Evolutionary conservation across 2,888 invertebrate species (phyloP), one percentile per base, ranked within the genome.

Genomic region (Nyleta sp.): DNA sequence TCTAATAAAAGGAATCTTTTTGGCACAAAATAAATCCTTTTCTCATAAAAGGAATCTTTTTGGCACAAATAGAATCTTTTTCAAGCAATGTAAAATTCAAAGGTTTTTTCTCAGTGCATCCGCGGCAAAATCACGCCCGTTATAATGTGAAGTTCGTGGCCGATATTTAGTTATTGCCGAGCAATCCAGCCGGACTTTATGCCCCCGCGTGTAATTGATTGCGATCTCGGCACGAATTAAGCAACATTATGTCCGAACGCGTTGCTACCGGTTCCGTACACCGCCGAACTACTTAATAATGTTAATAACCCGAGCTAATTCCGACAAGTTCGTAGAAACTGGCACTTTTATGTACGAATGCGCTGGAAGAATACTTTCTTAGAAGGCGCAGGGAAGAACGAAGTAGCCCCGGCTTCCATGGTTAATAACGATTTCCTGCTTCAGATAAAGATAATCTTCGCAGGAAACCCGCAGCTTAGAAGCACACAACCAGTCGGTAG

Each of bases 361-460:
- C 67, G 15, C 48, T 31, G 33, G 50, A 57, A 57, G 64, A 65
- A 50, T 65, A 74, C 60, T 65, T 74, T 74, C 73, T 38, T 50
- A 33, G 73, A 70, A 68, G 7, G 18, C n/a, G 48, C 46, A 28
- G 28, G 57, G 42, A 40, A 59, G 68, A 50, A 24, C 50, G 18
- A 10, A 28, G 64, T 18, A 42, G 33, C 44, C 65, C 62, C 55
- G 55, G 75, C n/a, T n/a, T n/a, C n/a, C n/a, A n/a, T n/a, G n/a
- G n/a, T 68, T 75, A 75, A 75, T 75, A 68, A 75, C 62, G 62
- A 75, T 75, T 75, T 75, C 75, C 75, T 75, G 62, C 55, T 62
- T 59, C 24, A 55, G 75, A 68, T 75, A 75, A 75, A 62, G 68
- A 68, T 60, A 62, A 68, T 75, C 60, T 75, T 62, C 68, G 62